These are phyloP conservation scores for Ascidia mentula DNA, from an alignment of 23 tunicate genomes.

Conservation along the genomic window DNA sequence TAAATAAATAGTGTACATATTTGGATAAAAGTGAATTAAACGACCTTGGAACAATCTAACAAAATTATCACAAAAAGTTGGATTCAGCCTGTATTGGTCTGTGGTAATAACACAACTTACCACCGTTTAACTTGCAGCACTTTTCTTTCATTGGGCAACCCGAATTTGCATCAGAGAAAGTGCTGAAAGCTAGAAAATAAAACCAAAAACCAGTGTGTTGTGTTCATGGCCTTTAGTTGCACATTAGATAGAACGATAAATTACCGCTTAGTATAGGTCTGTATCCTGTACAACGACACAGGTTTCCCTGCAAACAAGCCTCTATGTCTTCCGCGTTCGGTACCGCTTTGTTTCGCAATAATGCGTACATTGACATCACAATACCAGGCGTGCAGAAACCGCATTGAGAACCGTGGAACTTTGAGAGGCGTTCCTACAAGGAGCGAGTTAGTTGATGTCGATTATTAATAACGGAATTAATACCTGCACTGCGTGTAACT, in stretches of 20 bases:
- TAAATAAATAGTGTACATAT: no score
- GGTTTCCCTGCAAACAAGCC: constrained; percentile 78
- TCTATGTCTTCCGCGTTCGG: constrained; percentile 73
- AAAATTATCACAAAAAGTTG: no score
- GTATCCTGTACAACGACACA: constrained; percentile 95
- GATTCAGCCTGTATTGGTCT: no score
- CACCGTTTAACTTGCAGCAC: background rate
- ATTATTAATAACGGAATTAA: no score
- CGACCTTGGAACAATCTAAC: no score
- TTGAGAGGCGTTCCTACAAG: constrained; percentile 67
- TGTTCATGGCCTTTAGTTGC: no score
- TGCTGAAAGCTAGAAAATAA: background rate
- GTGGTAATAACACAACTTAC: no score
- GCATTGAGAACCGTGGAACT: constrained; percentile 89
- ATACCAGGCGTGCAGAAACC: constrained; percentile 98
- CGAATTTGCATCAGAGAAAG: background rate
- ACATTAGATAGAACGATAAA: no score
- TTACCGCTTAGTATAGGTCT: constrained; percentile 79
- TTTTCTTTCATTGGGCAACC: constrained; percentile 1
- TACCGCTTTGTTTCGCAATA: constrained; percentile 71
- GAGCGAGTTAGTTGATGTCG: no score
- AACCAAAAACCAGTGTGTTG: no score
- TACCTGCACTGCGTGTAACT: constrained; percentile 82
- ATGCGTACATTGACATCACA: constrained; percentile 95
- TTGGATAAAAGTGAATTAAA: no score